Conservation (phyloP, 2,113 vertebrate genomes). For the Anas platyrhynchos region DNA sequence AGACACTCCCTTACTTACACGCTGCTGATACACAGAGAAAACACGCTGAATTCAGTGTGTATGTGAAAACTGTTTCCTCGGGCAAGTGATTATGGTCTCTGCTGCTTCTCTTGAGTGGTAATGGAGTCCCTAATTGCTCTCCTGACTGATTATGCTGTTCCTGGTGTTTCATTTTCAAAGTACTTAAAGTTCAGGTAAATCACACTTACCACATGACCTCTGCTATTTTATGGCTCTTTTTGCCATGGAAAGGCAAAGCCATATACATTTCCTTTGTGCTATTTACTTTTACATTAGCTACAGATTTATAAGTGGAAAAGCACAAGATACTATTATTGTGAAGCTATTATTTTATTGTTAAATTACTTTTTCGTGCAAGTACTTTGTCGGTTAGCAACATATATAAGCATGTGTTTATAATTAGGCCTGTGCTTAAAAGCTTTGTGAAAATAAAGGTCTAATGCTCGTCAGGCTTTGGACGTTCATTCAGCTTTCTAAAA, state of each 20-base stretch:
- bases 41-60: not conserved
- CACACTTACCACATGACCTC: constrained; percentile 51
- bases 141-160: constrained; percentile 64
- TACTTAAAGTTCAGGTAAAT: constrained; percentile 66
- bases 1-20: not conserved
- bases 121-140: constrained; percentile 66
- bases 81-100: constrained; percentile 64
- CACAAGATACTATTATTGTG: not conserved
- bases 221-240: constrained; percentile 32
- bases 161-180: constrained; percentile 70
- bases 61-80: constrained; percentile 40
- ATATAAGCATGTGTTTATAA: constrained; percentile 32
- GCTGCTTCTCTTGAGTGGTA: constrained; percentile 60
- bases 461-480: not conserved
- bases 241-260: not conserved
- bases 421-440: constrained; percentile 21
- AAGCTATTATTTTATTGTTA: not conserved
- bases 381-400: not conserved
- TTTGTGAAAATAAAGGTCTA: not conserved
- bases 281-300: not conserved
- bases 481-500: not conserved
- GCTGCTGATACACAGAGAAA: not conserved
- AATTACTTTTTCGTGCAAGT: not conserved
- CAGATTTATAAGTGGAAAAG: not conserved
- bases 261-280: not conserved